A percentile compares a stretch with the other conserved stretches of the same genome.
Evolutionary conservation across 2,888 invertebrate genomes (phyloP).

Genomic region (Xylocampa areola): DNA sequence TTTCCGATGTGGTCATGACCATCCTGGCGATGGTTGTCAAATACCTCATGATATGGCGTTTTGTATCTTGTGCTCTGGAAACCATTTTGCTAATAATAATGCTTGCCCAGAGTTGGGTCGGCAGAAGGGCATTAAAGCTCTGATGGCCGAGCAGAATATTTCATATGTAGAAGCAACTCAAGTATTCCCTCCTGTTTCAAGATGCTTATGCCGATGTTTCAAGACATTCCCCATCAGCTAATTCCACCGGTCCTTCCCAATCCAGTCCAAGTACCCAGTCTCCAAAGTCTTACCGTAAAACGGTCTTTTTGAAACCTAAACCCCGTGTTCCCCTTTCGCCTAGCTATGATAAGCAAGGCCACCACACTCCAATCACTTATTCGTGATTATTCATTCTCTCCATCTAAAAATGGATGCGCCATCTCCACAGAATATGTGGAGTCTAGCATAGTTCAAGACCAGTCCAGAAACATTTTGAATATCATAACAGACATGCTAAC

Average conservation of each 20-base stretch:
- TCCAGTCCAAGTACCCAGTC: neutral
- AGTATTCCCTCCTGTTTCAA: neutral
- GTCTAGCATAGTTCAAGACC: too few relatives aligned
- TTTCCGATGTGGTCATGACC: too few relatives aligned
- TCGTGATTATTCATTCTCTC: neutral
- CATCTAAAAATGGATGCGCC: too few relatives aligned
- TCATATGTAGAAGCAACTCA: constrained; percentile 6
- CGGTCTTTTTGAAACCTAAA: constrained; percentile 4
- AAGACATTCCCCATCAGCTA: neutral
- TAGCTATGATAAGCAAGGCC: neutral
- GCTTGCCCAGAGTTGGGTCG: too few relatives aligned
- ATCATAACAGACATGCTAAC: neutral
- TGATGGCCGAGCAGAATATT: neutral
- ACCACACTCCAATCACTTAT: neutral
- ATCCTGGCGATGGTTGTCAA: too few relatives aligned
- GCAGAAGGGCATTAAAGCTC: constrained; percentile 3
- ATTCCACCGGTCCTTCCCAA: neutral
- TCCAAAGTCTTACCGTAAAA: too few relatives aligned
- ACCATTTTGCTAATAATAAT: too few relatives aligned
- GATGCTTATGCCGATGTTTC: neutral
- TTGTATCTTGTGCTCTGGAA: too few relatives aligned
- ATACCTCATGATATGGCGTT: too few relatives aligned
- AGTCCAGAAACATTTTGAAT: neutral
- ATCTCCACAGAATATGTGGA: neutral
- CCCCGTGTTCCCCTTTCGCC: neutral